Base-by-base conservation (phyloP, 2,888 invertebrate species). In the Eupithecia vulgata region DNA sequence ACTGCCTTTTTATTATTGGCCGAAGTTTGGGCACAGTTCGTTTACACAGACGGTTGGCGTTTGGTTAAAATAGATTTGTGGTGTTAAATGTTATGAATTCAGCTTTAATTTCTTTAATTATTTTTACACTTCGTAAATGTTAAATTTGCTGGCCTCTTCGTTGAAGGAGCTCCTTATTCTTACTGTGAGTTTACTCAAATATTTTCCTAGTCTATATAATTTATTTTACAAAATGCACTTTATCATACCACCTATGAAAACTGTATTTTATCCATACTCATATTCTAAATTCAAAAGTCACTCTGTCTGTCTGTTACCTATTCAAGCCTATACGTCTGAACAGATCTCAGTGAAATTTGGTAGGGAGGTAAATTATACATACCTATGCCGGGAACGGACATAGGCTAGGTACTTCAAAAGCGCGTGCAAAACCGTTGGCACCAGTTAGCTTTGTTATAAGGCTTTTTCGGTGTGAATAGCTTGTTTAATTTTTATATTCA, bases 1-100 rank as follows among this genome's bases (percentile, higher is more conserved):
- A 92, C 89, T 92, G 92, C 90, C 91, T 94, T 94, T 94, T 94
- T 94, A 93, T 93, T 90, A 93, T 94, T 93, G 93, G 90, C 90
- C 88, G 91, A 93, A 93, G 93, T 93, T 94, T 91, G 94, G 94
- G 91, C 91, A 89, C 88, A 84, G 90, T 89, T 87, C 94, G 93
- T 94, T 94, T 94, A 94, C 78, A 92, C 91, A 91, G 88, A 86
- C 91, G 87, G 86, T 87, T 84, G 89, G 83, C 87, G 87, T 85
- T 83, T 82, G 86, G 85, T 88, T 85, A 87, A 94, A 94, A 94
- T 94, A 94, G 93, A 91, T 90, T 84, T 91, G 93, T 92, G 92
- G 91, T 93, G 92, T 93, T 90, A 91, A 92, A 92, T 87, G 85
- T 90, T 91, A 90, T 90, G 88, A 91, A 87, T 89, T 81, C 82